A percentile compares a stretch with the other conserved stretches of the same genome.
phyloP scores from a whole-genome alignment of 2,113 vertebrate species.

The Pipa parva region DNA sequence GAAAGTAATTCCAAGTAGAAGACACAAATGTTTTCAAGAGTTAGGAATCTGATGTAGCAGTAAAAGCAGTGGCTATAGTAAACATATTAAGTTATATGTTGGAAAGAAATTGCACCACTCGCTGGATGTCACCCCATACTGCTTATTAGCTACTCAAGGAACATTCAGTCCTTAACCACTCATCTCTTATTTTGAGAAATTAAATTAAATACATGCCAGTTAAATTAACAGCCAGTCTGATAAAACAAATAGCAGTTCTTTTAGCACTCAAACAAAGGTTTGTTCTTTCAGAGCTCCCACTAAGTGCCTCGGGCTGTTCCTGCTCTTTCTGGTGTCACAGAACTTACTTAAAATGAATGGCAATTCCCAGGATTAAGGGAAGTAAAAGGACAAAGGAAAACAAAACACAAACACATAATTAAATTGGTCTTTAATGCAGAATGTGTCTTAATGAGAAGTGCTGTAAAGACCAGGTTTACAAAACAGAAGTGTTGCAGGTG shows the following conservation, averaged over 20 bases:
- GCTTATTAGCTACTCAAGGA: neutral
- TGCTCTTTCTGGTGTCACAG: neutral
- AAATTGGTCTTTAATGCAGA: no score
- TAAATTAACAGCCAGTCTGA: neutral
- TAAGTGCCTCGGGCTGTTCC: slow-evolving; percentile 8
- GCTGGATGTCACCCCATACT: no score
- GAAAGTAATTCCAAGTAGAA: no score
- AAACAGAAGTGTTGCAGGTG: no score
- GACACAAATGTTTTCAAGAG: no score
- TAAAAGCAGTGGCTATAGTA: no score
- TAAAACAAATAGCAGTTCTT: slow-evolving; percentile 3
- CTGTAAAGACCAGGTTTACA: no score
- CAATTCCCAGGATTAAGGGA: neutral
- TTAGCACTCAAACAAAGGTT: slow-evolving; percentile 1
- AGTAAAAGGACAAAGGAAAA: neutral
- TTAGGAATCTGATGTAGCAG: no score
- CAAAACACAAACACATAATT: no score
- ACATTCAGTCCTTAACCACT: neutral
- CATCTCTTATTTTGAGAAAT: neutral
- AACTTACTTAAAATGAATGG: slow-evolving; percentile 1
- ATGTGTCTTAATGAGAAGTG: no score
- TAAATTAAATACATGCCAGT: neutral
- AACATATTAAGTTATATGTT: no score
- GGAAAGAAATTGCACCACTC: no score
- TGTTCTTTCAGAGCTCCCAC: neutral